phyloP scores from a whole-genome alignment of 2,888 invertebrate genomes.

The Choristoneura rosaceana region DNA sequence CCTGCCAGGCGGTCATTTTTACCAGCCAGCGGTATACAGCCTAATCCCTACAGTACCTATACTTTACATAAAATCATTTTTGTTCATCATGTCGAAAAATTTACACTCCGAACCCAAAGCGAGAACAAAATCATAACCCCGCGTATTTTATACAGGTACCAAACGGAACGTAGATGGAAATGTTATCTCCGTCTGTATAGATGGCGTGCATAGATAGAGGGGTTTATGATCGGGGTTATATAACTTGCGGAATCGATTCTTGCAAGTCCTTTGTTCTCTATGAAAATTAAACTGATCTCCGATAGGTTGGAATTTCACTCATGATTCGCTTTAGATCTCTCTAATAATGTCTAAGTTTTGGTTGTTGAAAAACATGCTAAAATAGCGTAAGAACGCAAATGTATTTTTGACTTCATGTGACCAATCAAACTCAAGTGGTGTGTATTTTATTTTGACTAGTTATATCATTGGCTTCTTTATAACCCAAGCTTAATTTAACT shows the following conservation, averaged over 20 bases:
- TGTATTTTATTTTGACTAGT: too few species aligned
- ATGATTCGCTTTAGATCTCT: background rate
- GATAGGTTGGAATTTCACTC: conserved; percentile 7
- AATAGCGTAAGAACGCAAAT: too few species aligned
- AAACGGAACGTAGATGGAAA: conserved; percentile 28
- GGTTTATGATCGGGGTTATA: conserved; percentile 21
- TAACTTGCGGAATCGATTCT: conserved; percentile 29
- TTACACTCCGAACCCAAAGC: background rate
- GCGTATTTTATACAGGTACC: conserved; percentile 13
- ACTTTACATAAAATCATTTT: too few species aligned
- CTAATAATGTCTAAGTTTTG: too few species aligned
- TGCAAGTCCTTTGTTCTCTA: conserved; percentile 26
- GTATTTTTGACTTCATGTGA: too few species aligned
- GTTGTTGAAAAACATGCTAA: too few species aligned
- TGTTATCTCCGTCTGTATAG: conserved; percentile 26
- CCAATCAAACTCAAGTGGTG: too few species aligned
- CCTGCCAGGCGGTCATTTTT: too few species aligned
- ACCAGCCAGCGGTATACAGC: too few species aligned
- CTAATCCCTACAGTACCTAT: too few species aligned
- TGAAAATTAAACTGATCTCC: conserved; percentile 24
- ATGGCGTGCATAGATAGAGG: conserved; percentile 21
- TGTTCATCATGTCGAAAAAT: background rate
- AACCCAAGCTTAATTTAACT: too few species aligned
- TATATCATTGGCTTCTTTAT: too few species aligned
- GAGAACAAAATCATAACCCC: conserved; percentile 29